These are phyloP conservation scores for Blomia tropicalis DNA, from an alignment of 2,888 invertebrate species.

Conservation along the genomic window DNA sequence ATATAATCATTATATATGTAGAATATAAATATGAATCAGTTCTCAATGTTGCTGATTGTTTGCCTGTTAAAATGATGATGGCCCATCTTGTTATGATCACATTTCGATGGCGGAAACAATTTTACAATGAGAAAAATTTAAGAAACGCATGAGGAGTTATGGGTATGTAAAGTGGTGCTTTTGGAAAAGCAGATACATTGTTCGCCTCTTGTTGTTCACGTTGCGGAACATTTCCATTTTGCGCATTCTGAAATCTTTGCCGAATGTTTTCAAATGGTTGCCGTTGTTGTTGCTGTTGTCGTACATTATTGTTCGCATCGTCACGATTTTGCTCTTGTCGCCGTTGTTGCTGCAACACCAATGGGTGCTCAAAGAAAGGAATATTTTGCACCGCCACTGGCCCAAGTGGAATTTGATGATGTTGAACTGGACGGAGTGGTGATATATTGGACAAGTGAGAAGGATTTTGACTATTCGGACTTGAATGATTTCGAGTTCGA, in stretches of 20 bases:
- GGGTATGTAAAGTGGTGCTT: constrained; percentile 58
- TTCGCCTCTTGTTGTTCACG: neutral
- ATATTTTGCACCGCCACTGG: constrained; percentile 22
- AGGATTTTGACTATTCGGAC: neutral
- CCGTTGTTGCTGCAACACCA: constrained; percentile 13
- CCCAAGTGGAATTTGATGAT: neutral
- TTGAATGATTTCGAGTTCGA: constrained; percentile 3
- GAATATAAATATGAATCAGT: too few species aligned
- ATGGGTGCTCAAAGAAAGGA: constrained; percentile 22
- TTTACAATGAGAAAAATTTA: constrained; percentile 72
- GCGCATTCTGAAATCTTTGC: constrained; percentile 22
- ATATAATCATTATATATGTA: too few species aligned
- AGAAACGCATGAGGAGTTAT: constrained; percentile 75
- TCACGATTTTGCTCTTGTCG: constrained; percentile 15
- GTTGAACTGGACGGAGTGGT: neutral
- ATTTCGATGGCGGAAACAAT: too few species aligned
- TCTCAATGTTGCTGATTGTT: too few species aligned
- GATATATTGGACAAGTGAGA: neutral
- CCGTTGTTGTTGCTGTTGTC: constrained; percentile 1
- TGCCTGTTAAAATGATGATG: too few species aligned
- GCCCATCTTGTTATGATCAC: too few species aligned
- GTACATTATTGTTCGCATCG: constrained; percentile 18
- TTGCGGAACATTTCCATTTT: constrained; percentile 17
- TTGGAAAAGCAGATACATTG: constrained; percentile 51
- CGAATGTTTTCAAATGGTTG: constrained; percentile 7